A percentile compares a stretch with the other conserved stretches of the same genome.
Evolutionary conservation across 2,888 invertebrate species (phyloP).

Genomic region (Hybos culiciformis): DNA sequence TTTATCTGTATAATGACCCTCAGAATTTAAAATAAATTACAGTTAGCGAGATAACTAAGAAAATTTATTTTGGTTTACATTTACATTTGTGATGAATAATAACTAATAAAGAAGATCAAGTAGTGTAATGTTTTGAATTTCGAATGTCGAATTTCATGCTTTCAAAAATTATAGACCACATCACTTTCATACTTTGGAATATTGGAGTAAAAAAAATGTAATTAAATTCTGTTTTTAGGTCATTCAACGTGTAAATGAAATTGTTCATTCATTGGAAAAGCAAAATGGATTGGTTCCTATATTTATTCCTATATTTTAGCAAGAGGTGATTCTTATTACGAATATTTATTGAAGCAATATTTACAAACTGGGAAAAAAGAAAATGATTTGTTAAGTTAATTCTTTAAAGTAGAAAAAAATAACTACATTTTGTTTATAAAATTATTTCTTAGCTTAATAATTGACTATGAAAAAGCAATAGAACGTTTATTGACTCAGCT

Average conservation of each 20-base stretch:
- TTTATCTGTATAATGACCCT: too few relatives aligned
- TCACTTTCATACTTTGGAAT: too few relatives aligned
- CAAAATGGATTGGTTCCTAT: constrained; percentile 92
- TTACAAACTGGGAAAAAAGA: constrained; percentile 85
- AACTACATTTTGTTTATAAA: constrained; percentile 5
- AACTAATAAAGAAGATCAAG: too few relatives aligned
- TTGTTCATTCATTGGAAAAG: constrained; percentile 77
- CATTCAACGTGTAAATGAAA: constrained; percentile 70
- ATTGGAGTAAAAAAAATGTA: too few relatives aligned
- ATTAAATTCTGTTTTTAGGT: too few relatives aligned
- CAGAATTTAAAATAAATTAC: too few relatives aligned
- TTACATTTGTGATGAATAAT: too few relatives aligned
- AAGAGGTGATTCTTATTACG: constrained; percentile 95
- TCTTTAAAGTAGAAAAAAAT: constrained; percentile 37
- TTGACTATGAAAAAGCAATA: constrained; percentile 74
- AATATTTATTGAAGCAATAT: constrained; percentile 97
- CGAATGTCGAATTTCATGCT: too few relatives aligned
- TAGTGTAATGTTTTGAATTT: too few relatives aligned
- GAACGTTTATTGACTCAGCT: constrained; percentile 70
- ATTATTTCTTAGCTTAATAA: constrained; percentile 49
- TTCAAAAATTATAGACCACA: too few relatives aligned
- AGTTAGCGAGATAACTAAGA: too few relatives aligned
- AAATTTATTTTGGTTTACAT: too few relatives aligned
- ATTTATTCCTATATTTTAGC: constrained; percentile 98
- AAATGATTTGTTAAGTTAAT: constrained; percentile 71